These are phyloP conservation scores for Aphelocoma californica DNA, from an alignment of 2,797 vertebrate species.

Conservation along the genomic window DNA sequence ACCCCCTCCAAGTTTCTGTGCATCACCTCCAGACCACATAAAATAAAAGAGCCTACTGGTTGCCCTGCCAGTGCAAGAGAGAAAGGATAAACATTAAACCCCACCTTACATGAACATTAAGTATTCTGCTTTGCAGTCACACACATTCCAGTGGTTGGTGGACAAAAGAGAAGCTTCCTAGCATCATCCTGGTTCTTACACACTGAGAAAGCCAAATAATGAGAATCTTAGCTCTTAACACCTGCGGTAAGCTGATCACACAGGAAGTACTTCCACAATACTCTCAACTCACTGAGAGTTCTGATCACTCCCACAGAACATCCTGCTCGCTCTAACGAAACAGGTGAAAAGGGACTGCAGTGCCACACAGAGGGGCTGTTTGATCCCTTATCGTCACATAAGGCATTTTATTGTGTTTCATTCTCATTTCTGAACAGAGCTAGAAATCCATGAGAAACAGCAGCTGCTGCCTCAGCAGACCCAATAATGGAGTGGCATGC, in stretches of 20 bases:
- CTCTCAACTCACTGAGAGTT: background rate
- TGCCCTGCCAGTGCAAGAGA: background rate
- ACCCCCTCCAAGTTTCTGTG: background rate
- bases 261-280: background rate
- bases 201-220: background rate
- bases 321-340: background rate
- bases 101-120: background rate
- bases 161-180: background rate
- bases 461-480: background rate
- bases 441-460: background rate
- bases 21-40: background rate
- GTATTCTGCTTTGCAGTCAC: background rate
- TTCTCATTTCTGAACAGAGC: background rate
- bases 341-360: background rate
- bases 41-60: background rate
- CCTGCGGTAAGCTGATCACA: background rate
- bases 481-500: background rate
- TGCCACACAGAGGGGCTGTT: background rate
- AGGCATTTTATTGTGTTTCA: background rate
- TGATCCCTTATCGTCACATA: background rate
- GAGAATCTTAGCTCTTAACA: background rate
- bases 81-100: background rate
- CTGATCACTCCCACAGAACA: background rate
- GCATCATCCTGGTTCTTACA: background rate
- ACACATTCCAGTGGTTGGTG: background rate